Evolutionary conservation across 2,888 invertebrate species (phyloP).

Genomic region (Hypena proboscidalis): DNA sequence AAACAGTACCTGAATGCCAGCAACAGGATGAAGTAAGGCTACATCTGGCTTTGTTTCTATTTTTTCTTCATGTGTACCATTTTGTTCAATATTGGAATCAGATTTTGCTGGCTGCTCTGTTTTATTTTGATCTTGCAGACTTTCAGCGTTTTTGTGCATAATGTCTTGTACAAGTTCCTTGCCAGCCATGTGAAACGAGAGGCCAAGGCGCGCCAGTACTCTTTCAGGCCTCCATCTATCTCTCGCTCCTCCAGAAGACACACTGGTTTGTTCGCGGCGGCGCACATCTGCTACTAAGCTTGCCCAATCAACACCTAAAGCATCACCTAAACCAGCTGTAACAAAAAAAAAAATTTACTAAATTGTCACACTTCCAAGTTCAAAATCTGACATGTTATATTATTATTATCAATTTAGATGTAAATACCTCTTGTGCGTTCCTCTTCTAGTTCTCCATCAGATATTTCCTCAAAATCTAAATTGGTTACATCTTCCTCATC

Average conservation of each 20-base stretch:
- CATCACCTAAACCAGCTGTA: constrained; percentile 91
- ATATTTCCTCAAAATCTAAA: constrained; percentile 95
- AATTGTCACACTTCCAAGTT: neutral
- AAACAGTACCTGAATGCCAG: constrained; percentile 76
- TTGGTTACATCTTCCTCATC: constrained; percentile 90
- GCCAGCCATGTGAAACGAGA: constrained; percentile 92
- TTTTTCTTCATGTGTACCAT: constrained; percentile 60
- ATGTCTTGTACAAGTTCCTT: constrained; percentile 73
- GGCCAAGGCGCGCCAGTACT: constrained; percentile 91
- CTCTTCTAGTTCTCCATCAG: constrained; percentile 95
- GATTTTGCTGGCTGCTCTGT: constrained; percentile 40
- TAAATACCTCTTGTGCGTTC: constrained; percentile 85
- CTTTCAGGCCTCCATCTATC: constrained; percentile 93
- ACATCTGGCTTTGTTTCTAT: constrained; percentile 57
- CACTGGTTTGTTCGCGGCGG: constrained; percentile 75
- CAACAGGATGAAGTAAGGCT: constrained; percentile 79
- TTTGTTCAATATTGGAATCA: constrained; percentile 50
- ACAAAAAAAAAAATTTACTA: constrained; percentile 2
- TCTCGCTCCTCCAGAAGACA: constrained; percentile 86
- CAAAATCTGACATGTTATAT: neutral
- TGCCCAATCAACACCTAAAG: constrained; percentile 98
- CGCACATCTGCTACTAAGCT: constrained; percentile 93
- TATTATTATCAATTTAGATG: neutral
- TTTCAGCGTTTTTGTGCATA: constrained; percentile 65
- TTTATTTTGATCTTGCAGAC: constrained; percentile 50